Base-by-base conservation (phyloP, 1,140 invertebrate species). In the Charaxes varanes region DNA sequence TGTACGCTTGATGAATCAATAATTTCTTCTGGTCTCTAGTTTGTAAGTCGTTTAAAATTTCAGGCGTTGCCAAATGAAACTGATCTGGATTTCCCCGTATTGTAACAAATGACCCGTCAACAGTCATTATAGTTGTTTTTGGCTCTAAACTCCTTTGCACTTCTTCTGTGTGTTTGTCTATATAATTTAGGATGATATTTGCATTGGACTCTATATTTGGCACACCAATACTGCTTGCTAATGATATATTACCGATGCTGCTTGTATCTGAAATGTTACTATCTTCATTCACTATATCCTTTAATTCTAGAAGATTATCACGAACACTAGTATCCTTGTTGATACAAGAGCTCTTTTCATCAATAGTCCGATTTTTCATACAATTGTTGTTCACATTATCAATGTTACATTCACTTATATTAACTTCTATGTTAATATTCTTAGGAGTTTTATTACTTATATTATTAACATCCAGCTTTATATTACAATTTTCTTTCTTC, bases 61-160 rank as follows among this genome's bases (percentile, higher is more conserved):
- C 56, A 1, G 55, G 45, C 3, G 53, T 64, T 0, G 58, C 58
- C 33, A 67, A 46, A 38, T 72, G 71, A 23, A 72, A 68, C 0
- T 43, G 28, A 42, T 68, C 66, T 18, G 3, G 55, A 41, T 44
- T 66, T 53, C 4, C 34, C 23, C 6, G 38, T 42, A 72, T 32
- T 15, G 17, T 45, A 0, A 72, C 33, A 2, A 12, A 3, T 2
- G 58, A 55, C 1, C 59, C 61, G 21, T 69, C 61, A 11, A 52
- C 23, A 14, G 58, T 34, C 26, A 38, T 50, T 13, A 70, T 10
- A n/a, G 6, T 12, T n/a, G 27, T 19, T 11, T 2, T 0, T 5
- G 12, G 12, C 16, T 18, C n/a, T 21, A n/a, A 26, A 14, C n/a
- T 10, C 21, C 10, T 23, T 12, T 32, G 19, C 4, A 30, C 17